A percentile compares a stretch with the other conserved stretches of the same genome.
These are phyloP conservation scores for Protobothrops flavoviridis DNA, from an alignment of 2,113 vertebrate species.

Conservation along the genomic window DNA sequence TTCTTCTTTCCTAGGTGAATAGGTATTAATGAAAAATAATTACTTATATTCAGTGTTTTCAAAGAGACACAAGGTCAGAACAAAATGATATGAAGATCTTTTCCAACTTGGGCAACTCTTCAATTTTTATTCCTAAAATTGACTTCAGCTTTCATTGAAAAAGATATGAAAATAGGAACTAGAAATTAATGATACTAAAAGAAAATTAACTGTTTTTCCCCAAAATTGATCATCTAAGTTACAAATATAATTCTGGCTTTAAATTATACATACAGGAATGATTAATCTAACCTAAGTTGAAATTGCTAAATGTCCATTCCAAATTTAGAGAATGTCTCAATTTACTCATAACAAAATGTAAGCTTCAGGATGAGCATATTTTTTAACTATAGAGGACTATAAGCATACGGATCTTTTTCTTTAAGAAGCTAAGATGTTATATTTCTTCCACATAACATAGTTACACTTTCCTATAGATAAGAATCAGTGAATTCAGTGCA, in stretches of 20 bases:
- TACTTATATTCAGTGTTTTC: not conserved
- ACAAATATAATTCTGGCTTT: not conserved
- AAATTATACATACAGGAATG: not conserved
- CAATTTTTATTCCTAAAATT: not conserved
- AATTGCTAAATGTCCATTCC: not conserved
- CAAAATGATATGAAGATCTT: not conserved
- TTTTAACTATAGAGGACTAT: not conserved
- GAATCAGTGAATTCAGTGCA: not conserved
- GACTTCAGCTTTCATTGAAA: not conserved
- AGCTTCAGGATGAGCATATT: not conserved
- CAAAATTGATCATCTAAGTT: not conserved
- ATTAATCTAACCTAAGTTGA: not conserved
- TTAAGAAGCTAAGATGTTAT: not conserved
- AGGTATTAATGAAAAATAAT: constrained; percentile 30
- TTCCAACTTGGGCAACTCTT: not conserved
- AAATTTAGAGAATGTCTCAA: not conserved
- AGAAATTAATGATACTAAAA: not conserved
- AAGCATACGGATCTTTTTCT: not conserved
- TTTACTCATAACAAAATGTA: not conserved
- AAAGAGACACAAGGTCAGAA: not conserved
- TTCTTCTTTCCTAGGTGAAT: constrained; percentile 80
- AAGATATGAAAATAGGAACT: not conserved
- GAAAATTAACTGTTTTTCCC: not conserved
- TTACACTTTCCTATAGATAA: not conserved
- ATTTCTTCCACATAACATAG: not conserved